These are phyloP conservation scores for Tokudaia muenninki DNA, from an alignment of 2,797 vertebrate species.

Conservation along the genomic window DNA sequence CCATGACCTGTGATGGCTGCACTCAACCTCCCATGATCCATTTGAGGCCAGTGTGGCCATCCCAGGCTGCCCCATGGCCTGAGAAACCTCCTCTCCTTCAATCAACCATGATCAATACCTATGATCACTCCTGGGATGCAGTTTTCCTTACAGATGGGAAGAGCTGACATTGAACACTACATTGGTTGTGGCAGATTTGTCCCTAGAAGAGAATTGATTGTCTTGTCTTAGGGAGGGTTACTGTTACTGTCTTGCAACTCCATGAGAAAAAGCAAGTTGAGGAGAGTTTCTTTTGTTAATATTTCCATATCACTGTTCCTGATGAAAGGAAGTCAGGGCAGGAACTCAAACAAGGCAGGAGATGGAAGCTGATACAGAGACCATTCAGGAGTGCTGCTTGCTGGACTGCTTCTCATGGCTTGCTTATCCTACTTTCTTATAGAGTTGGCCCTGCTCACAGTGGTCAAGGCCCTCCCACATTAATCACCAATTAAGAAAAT, in stretches of 20 bases:
- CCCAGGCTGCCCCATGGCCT: too few species aligned
- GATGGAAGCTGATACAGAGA: not conserved
- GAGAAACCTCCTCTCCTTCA: not conserved
- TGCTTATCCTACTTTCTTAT: not conserved
- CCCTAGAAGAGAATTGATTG: rapidly evolving
- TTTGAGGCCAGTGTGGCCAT: rapidly evolving
- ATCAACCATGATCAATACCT: not conserved
- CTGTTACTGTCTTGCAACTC: too few species aligned
- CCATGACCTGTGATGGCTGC: not conserved
- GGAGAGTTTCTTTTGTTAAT: not conserved
- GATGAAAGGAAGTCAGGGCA: not conserved
- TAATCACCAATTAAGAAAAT: not conserved
- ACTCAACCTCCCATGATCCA: too few species aligned
- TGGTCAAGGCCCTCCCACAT: too few species aligned
- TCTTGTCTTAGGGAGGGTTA: not conserved
- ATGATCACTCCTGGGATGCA: rapidly evolving
- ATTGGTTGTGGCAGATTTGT: rapidly evolving
- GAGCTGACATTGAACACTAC: rapidly evolving
- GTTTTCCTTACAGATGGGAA: not conserved
- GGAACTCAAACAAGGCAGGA: not conserved
- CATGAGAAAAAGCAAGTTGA: not conserved
- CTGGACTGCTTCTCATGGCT: not conserved
- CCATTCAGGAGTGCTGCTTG: not conserved
- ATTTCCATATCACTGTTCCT: not conserved
- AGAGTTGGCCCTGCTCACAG: not conserved